Base-by-base conservation (phyloP, 2,888 invertebrate genomes). In the Lamellibrachia satsuma region DNA sequence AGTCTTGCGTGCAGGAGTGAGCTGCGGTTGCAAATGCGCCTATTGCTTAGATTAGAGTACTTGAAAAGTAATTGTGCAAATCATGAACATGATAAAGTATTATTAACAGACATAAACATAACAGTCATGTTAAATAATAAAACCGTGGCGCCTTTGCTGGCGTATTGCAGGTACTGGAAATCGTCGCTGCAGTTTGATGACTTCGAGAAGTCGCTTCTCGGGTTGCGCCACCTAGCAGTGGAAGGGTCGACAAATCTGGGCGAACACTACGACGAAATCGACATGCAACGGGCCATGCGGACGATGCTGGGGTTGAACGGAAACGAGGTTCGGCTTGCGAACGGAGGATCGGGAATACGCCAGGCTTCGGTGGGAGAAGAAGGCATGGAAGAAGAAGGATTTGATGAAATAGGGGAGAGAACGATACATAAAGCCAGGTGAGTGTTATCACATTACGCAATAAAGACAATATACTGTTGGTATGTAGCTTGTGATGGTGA, bases 211-310 rank as follows among this genome's bases (percentile, higher is more conserved):
- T 91, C 91, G 8, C 39, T 91, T 9, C 57, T 52, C 15, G 91
- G 91, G 39, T 52, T 91, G 52, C 91, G 91, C 39, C 39, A 39
- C 15, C 57, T 91, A 55, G 91, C 91, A n/a, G 57, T 39, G 8
- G 52, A 52, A 52, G 57, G 52, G 27, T 52, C 55, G 15, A 2
- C 39, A 9, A 11, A 52, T 51, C 91, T 91, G 52, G 91, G 91
- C 9, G 91, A 91, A 51, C 91, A 52, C 11, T 55, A 55, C 52
- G 91, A 91, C 57, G 91, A 91, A 11, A 91, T 22, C 7, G 91
- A 91, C n/a, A 52, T 91, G 91, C 11, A 91, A 22, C 55, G 1
- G 52, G 51, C 91, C 52, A 52, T 91, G 52, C 52, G 57, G 15
- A 27, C 39, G 11, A 91, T 91, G 91, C 55, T 91, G 27, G 91